Base-by-base conservation (phyloP, 2,888 invertebrate genomes). In the Dascillus cervinus region DNA sequence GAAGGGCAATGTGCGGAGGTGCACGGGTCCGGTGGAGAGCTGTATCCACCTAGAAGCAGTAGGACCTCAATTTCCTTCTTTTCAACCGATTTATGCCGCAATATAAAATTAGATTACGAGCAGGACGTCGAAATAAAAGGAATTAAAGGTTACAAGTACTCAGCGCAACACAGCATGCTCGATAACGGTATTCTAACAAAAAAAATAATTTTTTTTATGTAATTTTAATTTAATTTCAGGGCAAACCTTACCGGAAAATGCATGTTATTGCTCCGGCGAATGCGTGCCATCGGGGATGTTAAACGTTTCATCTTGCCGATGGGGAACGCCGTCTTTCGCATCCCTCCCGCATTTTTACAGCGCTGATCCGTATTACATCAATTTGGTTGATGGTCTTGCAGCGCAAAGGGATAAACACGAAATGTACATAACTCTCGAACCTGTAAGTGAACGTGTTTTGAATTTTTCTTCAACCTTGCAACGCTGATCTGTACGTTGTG, bases 311-410 rank as follows among this genome's bases (percentile, higher is more conserved):
- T 66, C 79, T 0, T 84, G 83, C 43, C 73, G 82, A 26, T 81
- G 68, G 52, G 83, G 81, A 2, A 80, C 86, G 0, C 89, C 89
- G 0, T 77, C 82, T 0, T 84, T 84, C 55, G 71, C 84, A 45
- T 83, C 86, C 1, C 73, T 82, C 46, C 89, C 89, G 0, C 88
- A 89, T 62, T 89, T 84, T 62, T 69, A 77, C 50, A 70, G 77
- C 46, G 87, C 73, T 0, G 86, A 86, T 62, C 73, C 75, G 0
- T 64, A 58, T 27, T 77, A 82, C 34, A 43, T 65, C n/a, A 64
- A 76, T 3, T 66, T 67, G 23, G 73, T 87, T 1, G 65, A 66
- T 0, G 88, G 88, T 0, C 53, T 88, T 56, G 46, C 62, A 1
- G 84, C 88, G 0, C 69, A 77, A 11, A 70, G 73, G 1, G 67